phyloP scores from a whole-genome alignment of 2,888 invertebrate species.

The Tinea semifulvella region DNA sequence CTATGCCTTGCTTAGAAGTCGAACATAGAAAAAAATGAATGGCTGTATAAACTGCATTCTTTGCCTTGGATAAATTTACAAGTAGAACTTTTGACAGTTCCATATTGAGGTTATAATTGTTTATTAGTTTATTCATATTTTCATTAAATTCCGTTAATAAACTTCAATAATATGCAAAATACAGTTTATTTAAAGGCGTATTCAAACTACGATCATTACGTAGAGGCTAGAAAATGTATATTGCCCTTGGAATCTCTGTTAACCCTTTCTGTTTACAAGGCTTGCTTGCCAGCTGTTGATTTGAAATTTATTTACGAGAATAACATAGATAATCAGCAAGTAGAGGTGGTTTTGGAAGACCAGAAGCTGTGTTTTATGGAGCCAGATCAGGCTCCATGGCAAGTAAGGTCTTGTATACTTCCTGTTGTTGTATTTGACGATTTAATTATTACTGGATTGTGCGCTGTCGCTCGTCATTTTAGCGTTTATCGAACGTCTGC shows the following conservation, averaged over 20 bases:
- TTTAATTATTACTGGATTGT: constrained; percentile 78
- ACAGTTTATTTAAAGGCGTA: constrained; percentile 37
- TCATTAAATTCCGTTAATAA: too few species aligned
- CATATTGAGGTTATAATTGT: too few species aligned
- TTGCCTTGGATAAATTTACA: too few species aligned
- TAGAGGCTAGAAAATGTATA: constrained; percentile 25
- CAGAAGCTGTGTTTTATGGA: constrained; percentile 36
- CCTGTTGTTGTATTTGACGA: constrained; percentile 71
- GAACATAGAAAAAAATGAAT: too few species aligned
- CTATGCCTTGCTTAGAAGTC: too few species aligned
- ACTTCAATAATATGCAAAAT: too few species aligned
- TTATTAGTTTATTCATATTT: too few species aligned
- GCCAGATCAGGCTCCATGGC: constrained; percentile 49
- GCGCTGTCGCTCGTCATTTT: constrained; percentile 70
- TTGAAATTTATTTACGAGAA: constrained; percentile 45
- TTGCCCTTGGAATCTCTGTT: constrained; percentile 70
- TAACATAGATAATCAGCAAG: constrained; percentile 23
- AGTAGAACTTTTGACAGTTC: too few species aligned
- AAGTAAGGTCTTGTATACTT: constrained; percentile 59
- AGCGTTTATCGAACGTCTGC: constrained; percentile 29
- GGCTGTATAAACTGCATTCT: too few species aligned
- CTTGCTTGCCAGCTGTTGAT: constrained; percentile 54
- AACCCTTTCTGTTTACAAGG: constrained; percentile 69
- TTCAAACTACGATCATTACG: constrained; percentile 26
- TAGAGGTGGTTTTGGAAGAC: constrained; percentile 31